These are phyloP conservation scores for Mythimna loreyi DNA, from an alignment of 2,888 invertebrate genomes.

Conservation along the genomic window DNA sequence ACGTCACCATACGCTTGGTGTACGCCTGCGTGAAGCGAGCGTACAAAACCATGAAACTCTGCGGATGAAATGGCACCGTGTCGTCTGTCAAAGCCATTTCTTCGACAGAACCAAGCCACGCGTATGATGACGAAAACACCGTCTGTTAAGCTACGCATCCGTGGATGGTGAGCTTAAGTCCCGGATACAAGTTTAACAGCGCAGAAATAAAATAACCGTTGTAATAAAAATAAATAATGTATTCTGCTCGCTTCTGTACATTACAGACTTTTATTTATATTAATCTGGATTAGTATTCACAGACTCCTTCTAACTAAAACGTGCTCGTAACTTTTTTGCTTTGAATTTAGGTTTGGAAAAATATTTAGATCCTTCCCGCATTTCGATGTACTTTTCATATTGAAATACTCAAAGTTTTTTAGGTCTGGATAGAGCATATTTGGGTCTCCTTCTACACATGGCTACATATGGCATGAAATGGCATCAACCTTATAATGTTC, in stretches of 20 bases:
- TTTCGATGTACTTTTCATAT: conserved; percentile 4
- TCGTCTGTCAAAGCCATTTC: too few relatives aligned
- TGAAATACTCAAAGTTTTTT: neutral
- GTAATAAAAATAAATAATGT: conserved; percentile 36
- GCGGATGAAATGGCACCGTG: too few relatives aligned
- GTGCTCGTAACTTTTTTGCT: conserved; percentile 12
- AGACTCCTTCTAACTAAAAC: conserved; percentile 10
- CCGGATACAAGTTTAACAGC: neutral
- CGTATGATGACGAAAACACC: too few relatives aligned
- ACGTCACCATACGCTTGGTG: too few relatives aligned
- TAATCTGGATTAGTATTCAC: conserved; percentile 51
- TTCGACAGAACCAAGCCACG: too few relatives aligned
- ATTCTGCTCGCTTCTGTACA: conserved; percentile 28
- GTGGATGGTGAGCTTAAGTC: neutral
- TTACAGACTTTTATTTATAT: conserved; percentile 45
- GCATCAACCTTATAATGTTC: too few relatives aligned
- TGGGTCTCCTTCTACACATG: too few relatives aligned
- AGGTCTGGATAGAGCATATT: too few relatives aligned
- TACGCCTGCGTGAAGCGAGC: too few relatives aligned
- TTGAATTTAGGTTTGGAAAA: conserved; percentile 2
- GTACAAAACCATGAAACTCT: too few relatives aligned
- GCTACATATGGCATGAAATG: too few relatives aligned
- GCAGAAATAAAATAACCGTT: neutral
- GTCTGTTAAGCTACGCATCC: too few relatives aligned
- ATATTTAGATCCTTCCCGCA: neutral